Base-by-base conservation (phyloP, 1,140 invertebrate species). In the Pseudomyrmex dendroicus region DNA sequence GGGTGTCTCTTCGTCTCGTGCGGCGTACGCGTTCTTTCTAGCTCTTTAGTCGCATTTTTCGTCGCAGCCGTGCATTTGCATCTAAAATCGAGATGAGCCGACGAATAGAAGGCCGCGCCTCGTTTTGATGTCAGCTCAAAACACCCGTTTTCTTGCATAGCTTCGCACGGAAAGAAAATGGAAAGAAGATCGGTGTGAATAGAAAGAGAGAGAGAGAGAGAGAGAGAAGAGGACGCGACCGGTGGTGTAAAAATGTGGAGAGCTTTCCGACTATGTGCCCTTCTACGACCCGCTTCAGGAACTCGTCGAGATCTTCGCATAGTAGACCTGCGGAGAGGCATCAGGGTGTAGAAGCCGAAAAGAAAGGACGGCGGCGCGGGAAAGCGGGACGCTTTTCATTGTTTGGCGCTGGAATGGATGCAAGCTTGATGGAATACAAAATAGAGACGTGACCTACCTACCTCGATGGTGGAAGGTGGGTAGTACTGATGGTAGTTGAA, bases 71-170 rank as follows among this genome's bases (percentile, higher is more conserved):
- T 86, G 86, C 90, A 92, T 92, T 93, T 92, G 92, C 92, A 93
- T 92, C 92, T 91, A 89, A 92, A 92, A 92, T 92, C 92, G 90
- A 88, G 90, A 91, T 89, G 90, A 92, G 88, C 82, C 86, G 77
- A 89, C 83, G 84, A 82, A 89, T 90, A 89, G 91, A 91, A 89
- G 88, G 54, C 20, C 35, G 25, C 17, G 25, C 17, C 62, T 52
- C 52, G 57, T 80, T 64, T 56, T 64, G 62, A 5, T 57, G 59
- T 12, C 22, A 46, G 22, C 50, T 56, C 73, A 57, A 68, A 87
- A 84, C 68, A 80, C 48, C 67, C 68, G 57, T 87, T 85, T 73
- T 74, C 78, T 85, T 67, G 61, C 61, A 59, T 64, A 22, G n/a
- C 20, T 10, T n/a, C 35, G n/a, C 13, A 59, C 12, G 64, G 50